Evolutionary conservation across 2,888 invertebrate genomes (phyloP), one percentile per base, ranked within the genome.

Genomic region (Sesia bembeciformis): DNA sequence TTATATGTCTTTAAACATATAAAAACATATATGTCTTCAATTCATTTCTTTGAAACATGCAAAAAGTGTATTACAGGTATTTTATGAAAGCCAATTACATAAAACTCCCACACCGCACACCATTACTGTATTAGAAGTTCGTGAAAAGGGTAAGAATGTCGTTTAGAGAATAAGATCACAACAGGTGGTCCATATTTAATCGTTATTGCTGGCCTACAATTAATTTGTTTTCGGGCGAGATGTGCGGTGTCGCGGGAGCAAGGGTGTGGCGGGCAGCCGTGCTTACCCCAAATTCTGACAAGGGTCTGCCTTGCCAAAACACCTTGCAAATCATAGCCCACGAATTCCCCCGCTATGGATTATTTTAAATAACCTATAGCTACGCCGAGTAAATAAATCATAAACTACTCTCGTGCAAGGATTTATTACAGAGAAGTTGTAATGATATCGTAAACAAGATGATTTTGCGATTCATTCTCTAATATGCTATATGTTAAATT

Each of bases 131-230:
- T 8, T 49, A 49, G 7, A 49, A 5, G 6, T n/a, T n/a, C n/a
- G 49, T 49, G 41, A 8, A 39, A 55, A 54, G 58, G 56, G 58
- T 53, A 59, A 55, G 56, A 58, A 57, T 60, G 60, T 60, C 60
- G 55, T 55, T 56, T 54, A 56, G 54, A 52, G 61, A 64, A 59
- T 61, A 57, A 60, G 49, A 57, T 62, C 58, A 66, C 78, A 79
- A 84, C 82, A 84, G 78, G 81, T 81, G 74, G 78, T 71, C 68
- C 62, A 81, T 81, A 78, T 81, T 78, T 78, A 78, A 78, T 72
- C 72, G 74, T 76, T 73, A 78, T 73, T 73, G 71, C 70, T 71
- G 64, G 71, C 67, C 65, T 72, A 72, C 76, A 74, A 78, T 81
- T 81, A 81, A 81, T 83, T 81, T 50, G 50, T 50, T 39, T 50